phyloP scores from a whole-genome alignment of 2,888 invertebrate species.

The Orthosia incerta region DNA sequence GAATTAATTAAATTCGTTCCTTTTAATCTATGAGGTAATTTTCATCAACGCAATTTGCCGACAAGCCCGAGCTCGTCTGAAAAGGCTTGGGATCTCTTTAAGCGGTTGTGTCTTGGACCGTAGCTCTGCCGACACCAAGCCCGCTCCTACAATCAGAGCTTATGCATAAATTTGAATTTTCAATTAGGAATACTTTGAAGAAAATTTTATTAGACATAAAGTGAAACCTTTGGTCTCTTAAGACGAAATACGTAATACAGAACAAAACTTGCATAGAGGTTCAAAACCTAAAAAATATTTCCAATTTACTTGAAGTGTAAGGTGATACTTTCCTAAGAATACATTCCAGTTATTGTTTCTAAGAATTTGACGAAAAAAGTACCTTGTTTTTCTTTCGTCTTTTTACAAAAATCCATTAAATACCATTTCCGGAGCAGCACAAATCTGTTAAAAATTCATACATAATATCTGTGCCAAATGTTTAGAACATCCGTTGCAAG shows the following conservation, averaged over 20 bases:
- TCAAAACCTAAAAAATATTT: slow-evolving; percentile 18
- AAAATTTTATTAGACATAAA: slow-evolving; percentile 90
- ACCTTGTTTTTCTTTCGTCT: background rate
- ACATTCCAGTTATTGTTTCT: slow-evolving; percentile 6
- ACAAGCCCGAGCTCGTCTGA: slow-evolving; percentile 76
- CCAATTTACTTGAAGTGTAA: background rate
- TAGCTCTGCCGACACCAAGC: slow-evolving; percentile 71
- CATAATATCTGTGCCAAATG: slow-evolving; percentile 1
- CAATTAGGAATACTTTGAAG: slow-evolving; percentile 90
- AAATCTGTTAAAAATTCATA: slow-evolving; percentile 29
- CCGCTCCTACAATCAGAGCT: slow-evolving; percentile 89
- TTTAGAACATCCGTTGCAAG: slow-evolving; percentile 16
- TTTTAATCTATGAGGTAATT: slow-evolving; percentile 83
- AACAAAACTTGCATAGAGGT: slow-evolving; percentile 72
- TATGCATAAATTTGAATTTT: slow-evolving; percentile 91
- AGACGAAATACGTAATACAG: slow-evolving; percentile 86
- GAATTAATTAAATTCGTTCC: slow-evolving; percentile 78
- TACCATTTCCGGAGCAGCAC: slow-evolving; percentile 52
- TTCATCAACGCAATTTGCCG: slow-evolving; percentile 84
- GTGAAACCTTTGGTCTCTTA: slow-evolving; percentile 89
- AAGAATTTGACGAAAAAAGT: background rate
- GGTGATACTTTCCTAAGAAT: slow-evolving; percentile 7
- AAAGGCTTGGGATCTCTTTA: slow-evolving; percentile 84
- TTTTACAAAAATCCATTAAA: slow-evolving; percentile 42
- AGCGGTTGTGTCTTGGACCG: slow-evolving; percentile 78